phyloP scores from a whole-genome alignment of 2,888 invertebrate genomes.

The Elysia crispata region DNA sequence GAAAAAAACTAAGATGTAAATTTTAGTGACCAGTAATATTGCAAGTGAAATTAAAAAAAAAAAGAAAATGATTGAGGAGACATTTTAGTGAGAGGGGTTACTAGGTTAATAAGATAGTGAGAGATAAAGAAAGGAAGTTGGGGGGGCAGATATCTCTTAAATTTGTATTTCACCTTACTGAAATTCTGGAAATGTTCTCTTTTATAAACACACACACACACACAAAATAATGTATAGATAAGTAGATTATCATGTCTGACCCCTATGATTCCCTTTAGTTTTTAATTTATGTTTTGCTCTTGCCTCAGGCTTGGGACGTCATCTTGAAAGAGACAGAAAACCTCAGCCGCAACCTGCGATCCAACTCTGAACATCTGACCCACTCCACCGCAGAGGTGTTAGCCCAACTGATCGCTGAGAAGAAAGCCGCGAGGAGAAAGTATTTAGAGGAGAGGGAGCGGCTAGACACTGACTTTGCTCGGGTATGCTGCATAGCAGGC shows the following conservation, averaged over 20 bases:
- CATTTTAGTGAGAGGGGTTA: neutral
- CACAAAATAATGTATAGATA: too few relatives aligned
- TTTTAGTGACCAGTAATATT: neutral
- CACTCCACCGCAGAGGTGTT: constrained; percentile 89
- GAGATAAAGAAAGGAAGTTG: too few relatives aligned
- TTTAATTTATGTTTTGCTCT: too few relatives aligned
- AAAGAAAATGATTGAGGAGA: neutral
- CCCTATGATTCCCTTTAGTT: too few relatives aligned
- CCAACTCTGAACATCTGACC: constrained; percentile 91
- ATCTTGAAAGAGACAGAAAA: constrained; percentile 94
- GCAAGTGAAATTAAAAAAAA: too few relatives aligned
- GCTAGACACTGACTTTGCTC: constrained; percentile 88
- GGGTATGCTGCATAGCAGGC: too few relatives aligned
- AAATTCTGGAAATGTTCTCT: too few relatives aligned
- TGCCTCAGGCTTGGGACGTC: constrained; percentile 81
- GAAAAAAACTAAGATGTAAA: neutral
- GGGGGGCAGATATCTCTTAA: too few relatives aligned
- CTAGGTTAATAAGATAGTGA: too few relatives aligned
- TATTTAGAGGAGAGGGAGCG: constrained; percentile 93
- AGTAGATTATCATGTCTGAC: too few relatives aligned
- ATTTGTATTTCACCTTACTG: too few relatives aligned
- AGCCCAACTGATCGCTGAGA: constrained; percentile 85
- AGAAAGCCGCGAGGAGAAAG: constrained; percentile 89
- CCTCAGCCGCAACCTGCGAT: constrained; percentile 87
- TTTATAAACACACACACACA: too few relatives aligned